Percentiles rank a stretch among this genome's conserved stretches.
Conservation (phyloP, 2,797 vertebrate genomes). For the Sebastolobus altivelis region DNA sequence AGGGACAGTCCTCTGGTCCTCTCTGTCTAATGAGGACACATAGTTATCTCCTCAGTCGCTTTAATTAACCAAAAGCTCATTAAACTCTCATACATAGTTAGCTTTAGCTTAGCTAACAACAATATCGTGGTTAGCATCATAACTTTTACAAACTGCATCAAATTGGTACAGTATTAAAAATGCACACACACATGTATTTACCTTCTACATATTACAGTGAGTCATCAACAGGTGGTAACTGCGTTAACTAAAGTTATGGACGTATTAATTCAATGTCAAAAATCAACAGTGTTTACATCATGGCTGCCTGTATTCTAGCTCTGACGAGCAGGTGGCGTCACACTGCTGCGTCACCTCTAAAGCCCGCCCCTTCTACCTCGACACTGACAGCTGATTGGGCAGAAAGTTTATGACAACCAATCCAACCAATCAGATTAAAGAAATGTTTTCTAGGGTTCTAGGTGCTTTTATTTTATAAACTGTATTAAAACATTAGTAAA, state of each 20-base stretch:
- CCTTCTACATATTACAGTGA: neutral
- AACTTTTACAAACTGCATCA: too few species aligned
- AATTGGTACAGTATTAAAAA: neutral
- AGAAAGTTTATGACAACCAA: neutral
- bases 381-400: neutral
- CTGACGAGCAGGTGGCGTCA: neutral
- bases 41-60: neutral
- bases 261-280: neutral
- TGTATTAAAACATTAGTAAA: neutral
- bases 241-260: neutral
- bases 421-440: neutral
- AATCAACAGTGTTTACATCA: neutral
- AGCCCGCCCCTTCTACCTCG: neutral
- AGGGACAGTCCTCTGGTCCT: neutral
- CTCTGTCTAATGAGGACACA: neutral
- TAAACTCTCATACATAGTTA: fast-evolving
- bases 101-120: neutral
- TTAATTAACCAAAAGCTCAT: neutral
- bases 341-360: neutral
- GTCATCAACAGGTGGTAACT: neutral
- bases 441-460: neutral
- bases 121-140: neutral
- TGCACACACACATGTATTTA: neutral
- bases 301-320: neutral
- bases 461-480: neutral